Evolutionary conservation across 2,888 invertebrate genomes (phyloP), one percentile per base, ranked within the genome.

Genomic region (Diarsia brunnea): DNA sequence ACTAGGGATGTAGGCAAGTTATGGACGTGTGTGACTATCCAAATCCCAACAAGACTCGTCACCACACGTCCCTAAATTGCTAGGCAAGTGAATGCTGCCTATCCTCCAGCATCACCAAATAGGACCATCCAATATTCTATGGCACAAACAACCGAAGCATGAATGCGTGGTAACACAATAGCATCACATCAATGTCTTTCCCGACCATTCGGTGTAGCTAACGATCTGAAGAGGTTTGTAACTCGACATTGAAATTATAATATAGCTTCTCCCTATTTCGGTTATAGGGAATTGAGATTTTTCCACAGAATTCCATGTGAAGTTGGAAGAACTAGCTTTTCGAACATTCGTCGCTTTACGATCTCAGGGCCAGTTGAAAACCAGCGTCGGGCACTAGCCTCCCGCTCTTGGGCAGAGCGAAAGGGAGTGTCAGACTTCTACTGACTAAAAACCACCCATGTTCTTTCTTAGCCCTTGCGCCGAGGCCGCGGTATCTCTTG

Each of bases 111-210:
- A 27, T 60, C 2, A 8, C 58, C 31, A 19, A 71, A 49, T 45
- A 31, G 14, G 31, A 51, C 51, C 14, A 38, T 45, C 19, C 53
- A 65, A 65, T 66, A 47, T 73, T 53, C 24, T 47, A 63, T 21
- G 21, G 21, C 0, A 67, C 19, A 58, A 51, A 55, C 19, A 45
- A 5, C 12, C 5, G 49, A 71, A 60, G 68, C 71, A 65, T 77
- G 68, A 81, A 80, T 80, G 58, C 71, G 49, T n/a, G 58, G 67
- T 12, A 60, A 55, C 53, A 81, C 60, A 80, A 81, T 71, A 68
- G 53, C 24, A 1, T 2, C 24, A 8, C 47, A 43, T 81, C 71
- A 81, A 80, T 80, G 43, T 67, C 11, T 43, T 53, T 43, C 19
- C 14, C 16, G 31, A 11, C 53, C 19, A 69, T 71, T 81, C 31